Evolutionary conservation across 64 coral and sea anemone species (phyloP), one percentile per base, ranked within the genome.

Genomic region (Porites australiensis): DNA sequence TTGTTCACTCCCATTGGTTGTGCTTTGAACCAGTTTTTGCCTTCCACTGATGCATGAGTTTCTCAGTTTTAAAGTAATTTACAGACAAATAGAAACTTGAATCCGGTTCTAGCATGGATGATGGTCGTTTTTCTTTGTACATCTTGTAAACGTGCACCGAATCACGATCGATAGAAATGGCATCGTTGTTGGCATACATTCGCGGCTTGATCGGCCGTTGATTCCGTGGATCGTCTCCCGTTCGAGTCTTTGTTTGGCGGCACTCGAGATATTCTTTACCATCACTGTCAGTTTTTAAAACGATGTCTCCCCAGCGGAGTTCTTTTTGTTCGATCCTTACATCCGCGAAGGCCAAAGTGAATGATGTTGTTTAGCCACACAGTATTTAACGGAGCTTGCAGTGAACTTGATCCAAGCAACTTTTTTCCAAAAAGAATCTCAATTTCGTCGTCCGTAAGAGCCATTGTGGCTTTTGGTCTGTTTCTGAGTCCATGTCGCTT

Each of bases 181-280:
- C 87, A 65, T 57, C 57, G 6, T 66, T 59, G 52, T 52, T 87
- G n/a, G 45, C 70, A 47, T 87, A 92, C 48, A 92, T 92, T 64
- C 13, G 65, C 60, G 79, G 69, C 79, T 92, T 86, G 3, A 75
- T 57, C 16, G 11, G 44, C 44, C 78, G 49, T 45, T 51, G 12
- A 72, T 91, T 82, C 12, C 73, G 47, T 18, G 75, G 75, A 49
- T 90, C 64, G 13, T 89, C 87, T 3, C 88, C 77, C 2, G 64
- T 72, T 91, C 77, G 48, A 8, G 90, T 92, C 22, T 92, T 92
- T 16, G 58, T 92, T 92, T 92, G 90, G 3, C 49, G 5, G 60
- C 55, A 92, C 74, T 92, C 81, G n/a, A 92, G 45, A 77, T 77
- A 92, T 70, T 77, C 80, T 50, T 86, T 77, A 66, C 81, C 72